These are phyloP conservation scores for Octopus sinensis DNA, from an alignment of 1,140 invertebrate genomes.

Conservation along the genomic window DNA sequence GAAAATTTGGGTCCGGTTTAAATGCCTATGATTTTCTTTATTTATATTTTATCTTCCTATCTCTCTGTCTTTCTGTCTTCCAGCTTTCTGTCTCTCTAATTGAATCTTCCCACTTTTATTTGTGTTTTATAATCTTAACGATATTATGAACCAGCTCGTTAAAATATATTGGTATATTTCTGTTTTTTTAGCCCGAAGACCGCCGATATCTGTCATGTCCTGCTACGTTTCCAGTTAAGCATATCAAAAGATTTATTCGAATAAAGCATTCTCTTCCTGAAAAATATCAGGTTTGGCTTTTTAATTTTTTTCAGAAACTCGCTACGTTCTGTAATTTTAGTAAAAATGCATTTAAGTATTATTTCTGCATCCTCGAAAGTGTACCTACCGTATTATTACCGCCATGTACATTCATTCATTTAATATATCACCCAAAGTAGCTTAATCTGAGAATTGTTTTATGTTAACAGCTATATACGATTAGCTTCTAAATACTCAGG, in stretches of 20 bases:
- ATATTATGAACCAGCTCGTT: no score
- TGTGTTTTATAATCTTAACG: background rate
- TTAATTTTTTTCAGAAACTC: no score
- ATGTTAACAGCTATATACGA: no score
- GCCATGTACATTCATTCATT: no score
- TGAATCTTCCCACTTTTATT: background rate
- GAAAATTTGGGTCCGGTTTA: background rate
- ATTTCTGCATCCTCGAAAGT: no score
- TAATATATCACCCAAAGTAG: no score
- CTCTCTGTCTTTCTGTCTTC: background rate
- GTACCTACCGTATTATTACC: no score
- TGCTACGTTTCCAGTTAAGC: conserved; percentile 78
- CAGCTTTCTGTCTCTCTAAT: background rate
- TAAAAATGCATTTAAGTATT: no score
- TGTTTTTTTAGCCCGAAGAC: conserved; percentile 15
- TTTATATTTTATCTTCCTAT: background rate
- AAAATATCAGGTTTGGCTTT: conserved; percentile 36
- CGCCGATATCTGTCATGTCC: conserved; percentile 76
- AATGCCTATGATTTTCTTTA: background rate
- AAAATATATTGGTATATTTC: no score
- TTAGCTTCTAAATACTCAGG: no score
- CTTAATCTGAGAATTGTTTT: no score
- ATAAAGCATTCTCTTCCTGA: conserved; percentile 68
- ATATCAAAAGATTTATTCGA: conserved; percentile 83
- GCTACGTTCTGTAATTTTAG: no score